Evolutionary conservation across 2,113 vertebrate genomes (phyloP), one percentile per base, ranked within the genome.

Genomic region (Chinchilla lanigera): DNA sequence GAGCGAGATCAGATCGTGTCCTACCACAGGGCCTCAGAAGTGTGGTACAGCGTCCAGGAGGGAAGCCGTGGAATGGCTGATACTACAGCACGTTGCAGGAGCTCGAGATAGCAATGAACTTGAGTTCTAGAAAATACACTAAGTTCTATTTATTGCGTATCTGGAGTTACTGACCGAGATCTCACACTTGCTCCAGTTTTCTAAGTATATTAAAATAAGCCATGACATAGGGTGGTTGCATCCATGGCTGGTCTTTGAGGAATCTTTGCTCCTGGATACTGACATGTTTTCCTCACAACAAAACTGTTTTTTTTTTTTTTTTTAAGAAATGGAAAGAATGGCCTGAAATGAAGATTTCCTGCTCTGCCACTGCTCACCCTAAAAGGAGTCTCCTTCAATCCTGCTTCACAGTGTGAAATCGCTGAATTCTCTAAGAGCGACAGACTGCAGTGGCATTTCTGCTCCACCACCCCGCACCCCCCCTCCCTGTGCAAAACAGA

Each of bases 231-330:
- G 44, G 63, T 0, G 33, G 0, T n/a, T 44, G 5, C 12, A 58
- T 69, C 52, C 3, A 82, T n/a, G 54, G 87, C n/a, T 89, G 67
- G 50, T 86, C 61, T 96, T 69, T 91, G 67, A 50, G 56, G 71
- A 67, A 54, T 22, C n/a, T 90, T 90, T 92, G 81, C 20, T 41
- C 44, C 77, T 38, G n/a, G 80, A 33, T 77, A 28, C 63, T 9
- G 52, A 44, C 24, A 26, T 90, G 78, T 82, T 89, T 95, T 93
- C 87, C 33, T 89, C 77, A 58, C 52, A 88, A 82, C 63, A 71
- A 73, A 83, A 85, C 56, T 71, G 54, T 16, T 82, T 77, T 26
- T 77, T 28, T 82, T 77, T 26, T 77, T 28, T 13, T 58, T 61
- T 61, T 61, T 16, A 75, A 63, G 5, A 86, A 85, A 75, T 13